These are phyloP conservation scores for Xiphorhynchus elegans DNA, from an alignment of 2,113 vertebrate species.

Conservation along the genomic window DNA sequence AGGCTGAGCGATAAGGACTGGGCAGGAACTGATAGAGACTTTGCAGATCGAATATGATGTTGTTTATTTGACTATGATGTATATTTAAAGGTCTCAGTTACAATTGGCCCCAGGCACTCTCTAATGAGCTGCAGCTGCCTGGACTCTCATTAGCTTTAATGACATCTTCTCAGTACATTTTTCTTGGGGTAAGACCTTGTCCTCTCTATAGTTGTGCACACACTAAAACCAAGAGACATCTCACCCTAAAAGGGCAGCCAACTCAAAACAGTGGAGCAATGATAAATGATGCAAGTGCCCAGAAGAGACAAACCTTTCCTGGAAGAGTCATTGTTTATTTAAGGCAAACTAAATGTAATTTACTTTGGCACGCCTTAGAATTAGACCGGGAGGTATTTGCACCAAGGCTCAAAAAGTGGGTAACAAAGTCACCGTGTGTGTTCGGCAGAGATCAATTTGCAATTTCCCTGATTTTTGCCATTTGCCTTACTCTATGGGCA, in stretches of 20 bases:
- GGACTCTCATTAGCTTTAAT: slow-evolving; percentile 75
- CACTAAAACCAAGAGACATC: slow-evolving; percentile 72
- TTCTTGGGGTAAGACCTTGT: slow-evolving; percentile 69
- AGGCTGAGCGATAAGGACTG: slow-evolving; percentile 32
- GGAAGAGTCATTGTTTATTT: slow-evolving; percentile 77
- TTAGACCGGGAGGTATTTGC: slow-evolving; percentile 47
- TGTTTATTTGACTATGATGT: slow-evolving; percentile 82
- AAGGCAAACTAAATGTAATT: slow-evolving; percentile 61
- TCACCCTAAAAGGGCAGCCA: slow-evolving; percentile 70
- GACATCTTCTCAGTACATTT: slow-evolving; percentile 76
- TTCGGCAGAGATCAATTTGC: slow-evolving; percentile 35
- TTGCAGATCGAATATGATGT: slow-evolving; percentile 69
- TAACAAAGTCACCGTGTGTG: slow-evolving; percentile 39
- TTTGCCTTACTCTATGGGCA: background rate
- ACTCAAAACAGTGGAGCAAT: slow-evolving; percentile 63
- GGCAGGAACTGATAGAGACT: slow-evolving; percentile 63
- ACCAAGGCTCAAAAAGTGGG: slow-evolving; percentile 25
- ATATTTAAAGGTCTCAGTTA: slow-evolving; percentile 81
- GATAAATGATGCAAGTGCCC: slow-evolving; percentile 76
- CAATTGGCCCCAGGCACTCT: slow-evolving; percentile 71
- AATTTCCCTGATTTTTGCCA: slow-evolving; percentile 54
- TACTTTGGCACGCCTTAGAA: slow-evolving; percentile 62
- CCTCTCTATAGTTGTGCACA: slow-evolving; percentile 42
- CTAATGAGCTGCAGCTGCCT: slow-evolving; percentile 82
- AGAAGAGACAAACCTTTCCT: slow-evolving; percentile 74